phyloP scores from a whole-genome alignment of 2,113 vertebrate species.

The Glareola pratincola region DNA sequence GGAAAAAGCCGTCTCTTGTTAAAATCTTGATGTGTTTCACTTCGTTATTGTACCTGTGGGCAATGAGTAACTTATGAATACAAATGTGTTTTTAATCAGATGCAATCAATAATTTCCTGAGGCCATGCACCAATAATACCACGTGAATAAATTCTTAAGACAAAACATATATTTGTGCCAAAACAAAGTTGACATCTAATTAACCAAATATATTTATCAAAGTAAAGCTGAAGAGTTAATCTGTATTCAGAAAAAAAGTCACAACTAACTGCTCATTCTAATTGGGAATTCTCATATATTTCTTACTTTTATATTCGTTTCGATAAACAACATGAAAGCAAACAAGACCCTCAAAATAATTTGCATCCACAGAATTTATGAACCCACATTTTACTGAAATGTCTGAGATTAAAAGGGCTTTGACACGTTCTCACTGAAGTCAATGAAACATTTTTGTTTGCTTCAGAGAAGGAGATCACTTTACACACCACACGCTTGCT shows the following conservation, averaged over 20 bases:
- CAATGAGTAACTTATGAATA: constrained; percentile 92
- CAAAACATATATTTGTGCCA: constrained; percentile 77
- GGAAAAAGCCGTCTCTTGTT: constrained; percentile 91
- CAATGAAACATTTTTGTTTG: not conserved
- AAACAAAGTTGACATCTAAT: constrained; percentile 75
- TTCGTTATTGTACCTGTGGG: constrained; percentile 97
- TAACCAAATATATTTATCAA: constrained; percentile 77
- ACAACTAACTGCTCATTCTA: constrained; percentile 2
- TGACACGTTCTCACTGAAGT: not conserved
- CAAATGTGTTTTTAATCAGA: constrained; percentile 92
- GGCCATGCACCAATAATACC: constrained; percentile 73
- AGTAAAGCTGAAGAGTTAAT: constrained; percentile 32
- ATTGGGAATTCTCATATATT: not conserved
- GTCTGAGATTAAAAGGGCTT: not conserved
- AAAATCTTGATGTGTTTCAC: constrained; percentile 99
- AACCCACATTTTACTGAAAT: constrained; percentile 12
- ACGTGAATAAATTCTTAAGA: constrained; percentile 77
- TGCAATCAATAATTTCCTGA: constrained; percentile 85
- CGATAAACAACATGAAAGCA: not conserved
- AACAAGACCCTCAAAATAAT: not conserved
- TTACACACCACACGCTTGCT: not conserved
- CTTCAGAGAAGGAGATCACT: not conserved
- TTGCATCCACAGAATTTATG: not conserved
- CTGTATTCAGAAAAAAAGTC: constrained; percentile 30
- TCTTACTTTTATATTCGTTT: not conserved